Conservation (phyloP, 2,888 invertebrate species). For the Athalia cordata region DNA sequence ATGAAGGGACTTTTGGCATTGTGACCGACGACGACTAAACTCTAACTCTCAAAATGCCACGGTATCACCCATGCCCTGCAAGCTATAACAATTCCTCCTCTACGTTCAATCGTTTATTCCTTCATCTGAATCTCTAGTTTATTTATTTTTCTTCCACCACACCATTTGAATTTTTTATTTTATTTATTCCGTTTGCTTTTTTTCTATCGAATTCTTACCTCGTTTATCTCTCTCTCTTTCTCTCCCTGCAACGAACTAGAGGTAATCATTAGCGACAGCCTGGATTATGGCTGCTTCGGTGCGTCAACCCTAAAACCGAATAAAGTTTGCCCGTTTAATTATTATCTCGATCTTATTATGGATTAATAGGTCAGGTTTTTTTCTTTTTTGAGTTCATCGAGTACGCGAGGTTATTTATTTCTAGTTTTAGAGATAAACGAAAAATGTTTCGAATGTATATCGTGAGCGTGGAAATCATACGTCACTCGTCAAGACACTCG, state of each 20-base stretch:
- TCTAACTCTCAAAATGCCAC: neutral
- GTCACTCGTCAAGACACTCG: slow-evolving; percentile 38
- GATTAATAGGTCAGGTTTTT: too few species aligned
- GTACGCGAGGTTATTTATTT: too few species aligned
- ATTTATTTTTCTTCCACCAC: neutral
- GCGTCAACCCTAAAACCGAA: too few species aligned
- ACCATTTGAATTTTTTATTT: too few species aligned
- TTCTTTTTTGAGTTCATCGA: too few species aligned
- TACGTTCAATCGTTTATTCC: slow-evolving; percentile 3
- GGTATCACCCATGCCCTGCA: neutral
- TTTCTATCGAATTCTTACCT: too few species aligned
- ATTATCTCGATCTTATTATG: too few species aligned
- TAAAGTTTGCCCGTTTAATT: too few species aligned
- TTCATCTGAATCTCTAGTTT: neutral
- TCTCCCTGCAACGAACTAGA: neutral
- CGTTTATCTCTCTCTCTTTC: neutral
- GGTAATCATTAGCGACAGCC: slow-evolving; percentile 21
- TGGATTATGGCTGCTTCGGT: neutral
- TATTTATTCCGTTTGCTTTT: too few species aligned
- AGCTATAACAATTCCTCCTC: slow-evolving; percentile 4
- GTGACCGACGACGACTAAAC: slow-evolving; percentile 21
- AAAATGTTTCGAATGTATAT: neutral
- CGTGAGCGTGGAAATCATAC: neutral
- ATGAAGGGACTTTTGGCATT: slow-evolving; percentile 41
- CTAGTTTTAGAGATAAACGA: too few species aligned